These are phyloP conservation scores for Acleris literana DNA, from an alignment of 2,888 invertebrate species.

Conservation along the genomic window DNA sequence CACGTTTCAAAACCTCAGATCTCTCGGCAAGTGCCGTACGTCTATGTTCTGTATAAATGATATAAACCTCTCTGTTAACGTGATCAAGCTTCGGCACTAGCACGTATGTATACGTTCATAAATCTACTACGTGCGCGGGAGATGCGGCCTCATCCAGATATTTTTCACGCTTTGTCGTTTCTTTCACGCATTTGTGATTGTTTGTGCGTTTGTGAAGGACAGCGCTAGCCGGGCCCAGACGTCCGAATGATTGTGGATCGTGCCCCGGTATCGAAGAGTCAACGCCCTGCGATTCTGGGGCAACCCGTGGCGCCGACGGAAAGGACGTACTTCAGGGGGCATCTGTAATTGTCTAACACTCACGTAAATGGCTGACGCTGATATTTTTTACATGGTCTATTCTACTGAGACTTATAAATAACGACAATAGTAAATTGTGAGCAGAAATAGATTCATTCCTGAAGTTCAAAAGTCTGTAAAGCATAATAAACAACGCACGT, in stretches of 20 bases:
- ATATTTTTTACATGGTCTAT: constrained; percentile 8
- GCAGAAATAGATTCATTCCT: constrained; percentile 14
- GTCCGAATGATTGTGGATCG: constrained; percentile 32
- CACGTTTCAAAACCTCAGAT: constrained; percentile 31
- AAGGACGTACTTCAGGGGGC: constrained; percentile 54
- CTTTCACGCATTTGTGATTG: constrained; percentile 13
- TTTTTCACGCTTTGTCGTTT: constrained; percentile 12
- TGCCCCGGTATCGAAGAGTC: constrained; percentile 37
- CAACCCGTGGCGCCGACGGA: constrained; percentile 47
- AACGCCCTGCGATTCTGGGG: constrained; percentile 42
- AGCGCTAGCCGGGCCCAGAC: constrained; percentile 28
- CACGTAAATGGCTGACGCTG: constrained; percentile 5
- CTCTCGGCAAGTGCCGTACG: constrained; percentile 20
- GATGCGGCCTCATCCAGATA: constrained; percentile 19
- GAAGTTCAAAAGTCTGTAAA: too few species aligned
- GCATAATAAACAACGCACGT: too few species aligned
- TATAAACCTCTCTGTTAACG: constrained; percentile 56
- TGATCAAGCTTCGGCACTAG: constrained; percentile 58
- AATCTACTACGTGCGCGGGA: constrained; percentile 52
- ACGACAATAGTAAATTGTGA: not conserved
- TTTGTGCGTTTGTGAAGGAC: constrained; percentile 25
- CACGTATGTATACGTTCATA: constrained; percentile 48
- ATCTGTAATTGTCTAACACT: constrained; percentile 31
- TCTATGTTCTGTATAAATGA: constrained; percentile 35
- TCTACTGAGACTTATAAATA: constrained; percentile 8